Evolutionary conservation across 2,888 invertebrate genomes (phyloP).

Genomic region (Chloroclysta siterata): DNA sequence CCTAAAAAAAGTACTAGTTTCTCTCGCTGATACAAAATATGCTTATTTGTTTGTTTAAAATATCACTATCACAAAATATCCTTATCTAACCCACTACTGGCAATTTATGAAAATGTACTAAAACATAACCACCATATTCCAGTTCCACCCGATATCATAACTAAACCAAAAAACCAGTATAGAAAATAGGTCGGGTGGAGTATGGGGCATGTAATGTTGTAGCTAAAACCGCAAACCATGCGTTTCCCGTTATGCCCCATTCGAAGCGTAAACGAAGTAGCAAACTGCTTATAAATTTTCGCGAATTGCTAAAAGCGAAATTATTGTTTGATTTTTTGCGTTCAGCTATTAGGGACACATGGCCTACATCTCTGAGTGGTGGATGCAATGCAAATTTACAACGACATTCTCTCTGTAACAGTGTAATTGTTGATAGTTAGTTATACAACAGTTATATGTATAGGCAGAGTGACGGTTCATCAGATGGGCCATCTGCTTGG

Average conservation of each 20-base stretch:
- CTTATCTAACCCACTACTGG: neutral
- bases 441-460: too few species aligned
- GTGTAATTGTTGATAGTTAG: too few species aligned
- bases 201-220: constrained; percentile 14
- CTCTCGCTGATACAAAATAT: too few species aligned
- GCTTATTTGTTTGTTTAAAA: too few species aligned
- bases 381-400: too few species aligned
- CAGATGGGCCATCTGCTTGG: neutral
- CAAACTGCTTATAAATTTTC: neutral
- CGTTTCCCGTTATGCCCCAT: constrained; percentile 13
- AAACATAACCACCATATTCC: constrained; percentile 10
- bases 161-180: constrained; percentile 1
- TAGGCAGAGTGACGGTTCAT: neutral
- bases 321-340: too few species aligned
- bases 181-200: constrained; percentile 5
- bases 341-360: too few species aligned
- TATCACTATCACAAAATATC: neutral
- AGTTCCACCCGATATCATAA: neutral
- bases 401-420: too few species aligned
- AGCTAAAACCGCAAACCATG: constrained; percentile 16
- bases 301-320: too few species aligned
- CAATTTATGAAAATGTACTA: constrained; percentile 4
- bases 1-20: too few species aligned
- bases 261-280: neutral
- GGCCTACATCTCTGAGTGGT: too few species aligned